These are phyloP conservation scores for Acleris holmiana DNA, from an alignment of 2,888 invertebrate species.

Conservation along the genomic window DNA sequence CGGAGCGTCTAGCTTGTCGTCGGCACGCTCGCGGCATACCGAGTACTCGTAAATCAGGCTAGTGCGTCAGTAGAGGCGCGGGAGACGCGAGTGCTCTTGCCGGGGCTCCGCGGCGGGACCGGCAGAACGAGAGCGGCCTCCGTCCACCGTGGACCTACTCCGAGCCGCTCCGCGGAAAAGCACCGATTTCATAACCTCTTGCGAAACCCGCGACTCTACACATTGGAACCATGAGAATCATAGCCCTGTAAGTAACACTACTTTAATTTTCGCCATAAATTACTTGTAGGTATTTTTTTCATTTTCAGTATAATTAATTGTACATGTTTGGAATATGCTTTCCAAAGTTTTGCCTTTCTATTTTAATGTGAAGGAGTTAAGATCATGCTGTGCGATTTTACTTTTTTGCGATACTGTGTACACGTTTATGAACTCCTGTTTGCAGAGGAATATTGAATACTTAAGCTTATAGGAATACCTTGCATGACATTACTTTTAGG, in stretches of 20 bases:
- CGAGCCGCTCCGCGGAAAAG: constrained; percentile 66
- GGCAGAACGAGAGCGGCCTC: constrained; percentile 76
- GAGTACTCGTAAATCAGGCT: constrained; percentile 54
- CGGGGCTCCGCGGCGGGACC: constrained; percentile 57
- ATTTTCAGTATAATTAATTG: not conserved
- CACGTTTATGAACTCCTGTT: constrained; percentile 4
- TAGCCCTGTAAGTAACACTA: constrained; percentile 68
- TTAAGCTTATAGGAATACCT: constrained; percentile 1
- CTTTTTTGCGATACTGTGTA: constrained; percentile 58
- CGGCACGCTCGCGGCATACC: constrained; percentile 51
- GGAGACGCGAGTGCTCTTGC: constrained; percentile 51
- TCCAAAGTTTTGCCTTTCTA: constrained; percentile 11
- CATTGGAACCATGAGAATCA: constrained; percentile 69
- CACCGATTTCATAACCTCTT: constrained; percentile 61
- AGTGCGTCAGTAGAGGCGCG: constrained; percentile 49
- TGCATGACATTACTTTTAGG: not conserved
- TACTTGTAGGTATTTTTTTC: not conserved
- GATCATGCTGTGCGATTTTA: constrained; percentile 68
- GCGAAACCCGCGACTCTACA: constrained; percentile 50
- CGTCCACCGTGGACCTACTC: constrained; percentile 73
- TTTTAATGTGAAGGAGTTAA: constrained; percentile 14
- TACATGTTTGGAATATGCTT: constrained; percentile 8
- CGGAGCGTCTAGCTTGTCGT: constrained; percentile 58
- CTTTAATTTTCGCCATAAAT: not conserved
- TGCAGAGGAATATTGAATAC: not conserved